Conservation (phyloP, 2,113 vertebrate genomes). For the Hoplias malabaricus region DNA sequence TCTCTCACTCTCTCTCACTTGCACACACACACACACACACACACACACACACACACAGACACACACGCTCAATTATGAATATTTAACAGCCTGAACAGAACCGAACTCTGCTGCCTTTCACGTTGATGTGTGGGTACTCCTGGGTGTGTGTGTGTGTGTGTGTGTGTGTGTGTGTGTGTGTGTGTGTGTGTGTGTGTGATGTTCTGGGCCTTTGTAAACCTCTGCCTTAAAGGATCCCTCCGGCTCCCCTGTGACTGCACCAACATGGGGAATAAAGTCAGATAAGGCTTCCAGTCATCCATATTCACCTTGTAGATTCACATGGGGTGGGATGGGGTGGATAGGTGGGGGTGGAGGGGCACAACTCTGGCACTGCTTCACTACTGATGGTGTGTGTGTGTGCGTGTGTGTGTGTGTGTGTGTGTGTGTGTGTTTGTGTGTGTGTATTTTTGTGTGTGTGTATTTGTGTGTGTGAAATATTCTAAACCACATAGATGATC, state of each 20-base stretch:
- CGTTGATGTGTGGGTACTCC: constrained; percentile 32
- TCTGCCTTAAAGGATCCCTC: constrained; percentile 43
- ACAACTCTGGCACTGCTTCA: background rate
- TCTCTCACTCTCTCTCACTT: too few species aligned
- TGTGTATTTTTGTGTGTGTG: background rate
- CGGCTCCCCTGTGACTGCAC: constrained; percentile 30
- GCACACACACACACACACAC: background rate
- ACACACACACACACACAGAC: background rate
- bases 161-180: background rate
- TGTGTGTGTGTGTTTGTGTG: background rate
- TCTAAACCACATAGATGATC: background rate
- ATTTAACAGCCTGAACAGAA: constrained; percentile 48
- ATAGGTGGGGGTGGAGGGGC: background rate
- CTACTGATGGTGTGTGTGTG: background rate
- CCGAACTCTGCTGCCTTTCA: constrained; percentile 30
- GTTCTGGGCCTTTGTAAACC: constrained; percentile 41
- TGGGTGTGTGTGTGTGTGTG: constrained; percentile 41
- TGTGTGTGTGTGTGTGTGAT: constrained; percentile 33
- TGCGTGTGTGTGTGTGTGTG: background rate
- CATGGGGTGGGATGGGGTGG: background rate
- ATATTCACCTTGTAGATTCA: constrained; percentile 36
- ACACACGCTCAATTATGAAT: constrained; percentile 32
- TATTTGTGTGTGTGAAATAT: background rate
- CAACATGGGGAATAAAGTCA: constrained; percentile 28
- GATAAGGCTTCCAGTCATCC: constrained; percentile 38